These are phyloP conservation scores for Patella depressa DNA, from an alignment of 2,888 invertebrate genomes.

Conservation along the genomic window DNA sequence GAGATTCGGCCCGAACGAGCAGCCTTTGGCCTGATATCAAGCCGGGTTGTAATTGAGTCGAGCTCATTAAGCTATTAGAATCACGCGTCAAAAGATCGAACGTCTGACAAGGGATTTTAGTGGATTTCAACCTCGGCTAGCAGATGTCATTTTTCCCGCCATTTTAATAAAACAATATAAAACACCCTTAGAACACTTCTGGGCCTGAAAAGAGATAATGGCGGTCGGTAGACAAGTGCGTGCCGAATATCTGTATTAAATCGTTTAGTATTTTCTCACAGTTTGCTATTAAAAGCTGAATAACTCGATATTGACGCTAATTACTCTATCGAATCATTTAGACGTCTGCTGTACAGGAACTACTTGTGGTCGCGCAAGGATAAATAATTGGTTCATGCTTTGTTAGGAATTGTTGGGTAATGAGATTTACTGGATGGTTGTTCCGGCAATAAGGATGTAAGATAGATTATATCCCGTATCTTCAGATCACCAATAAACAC, in stretches of 20 bases:
- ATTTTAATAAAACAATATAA: background rate
- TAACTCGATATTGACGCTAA: background rate
- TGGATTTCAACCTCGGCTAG: background rate
- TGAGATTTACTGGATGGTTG: slow-evolving; percentile 6
- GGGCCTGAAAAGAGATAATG: background rate
- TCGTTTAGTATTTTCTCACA: slow-evolving; percentile 9
- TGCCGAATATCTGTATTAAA: background rate
- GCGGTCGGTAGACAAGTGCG: background rate
- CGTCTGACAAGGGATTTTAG: slow-evolving; percentile 7
- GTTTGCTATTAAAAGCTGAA: slow-evolving; percentile 6
- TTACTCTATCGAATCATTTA: background rate
- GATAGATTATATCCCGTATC: too few relatives aligned
- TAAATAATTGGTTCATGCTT: background rate
- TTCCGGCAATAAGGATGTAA: background rate
- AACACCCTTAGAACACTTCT: background rate
- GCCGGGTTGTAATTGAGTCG: slow-evolving; percentile 8
- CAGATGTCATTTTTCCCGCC: slow-evolving; percentile 7
- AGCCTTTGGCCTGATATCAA: background rate
- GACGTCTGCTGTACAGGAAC: background rate
- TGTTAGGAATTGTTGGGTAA: background rate
- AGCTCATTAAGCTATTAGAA: background rate
- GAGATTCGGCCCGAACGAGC: background rate
- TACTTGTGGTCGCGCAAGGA: slow-evolving; percentile 9
- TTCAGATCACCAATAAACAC: too few relatives aligned
- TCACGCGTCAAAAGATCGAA: slow-evolving; percentile 11